phyloP scores from a whole-genome alignment of 2,888 invertebrate species.

The Teleiodes luculella region DNA sequence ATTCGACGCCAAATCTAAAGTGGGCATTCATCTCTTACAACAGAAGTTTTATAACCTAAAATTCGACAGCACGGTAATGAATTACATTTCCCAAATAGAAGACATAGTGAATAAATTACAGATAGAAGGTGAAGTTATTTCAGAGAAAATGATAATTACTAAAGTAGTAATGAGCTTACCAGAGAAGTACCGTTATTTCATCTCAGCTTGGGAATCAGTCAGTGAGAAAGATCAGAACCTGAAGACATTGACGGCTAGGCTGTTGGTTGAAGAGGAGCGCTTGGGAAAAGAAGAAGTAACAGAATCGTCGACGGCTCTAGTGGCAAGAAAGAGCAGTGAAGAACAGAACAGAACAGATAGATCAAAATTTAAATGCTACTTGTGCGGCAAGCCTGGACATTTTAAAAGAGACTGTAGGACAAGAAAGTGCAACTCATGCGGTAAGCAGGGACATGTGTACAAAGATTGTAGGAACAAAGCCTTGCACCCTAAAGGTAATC shows the following conservation, averaged over 20 bases:
- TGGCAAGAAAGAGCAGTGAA: neutral
- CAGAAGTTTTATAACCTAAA: neutral
- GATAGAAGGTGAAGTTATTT: neutral
- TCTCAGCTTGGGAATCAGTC: neutral
- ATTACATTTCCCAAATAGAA: neutral
- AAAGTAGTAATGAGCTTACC: neutral
- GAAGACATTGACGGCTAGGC: neutral
- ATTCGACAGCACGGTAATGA: neutral
- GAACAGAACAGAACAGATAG: neutral
- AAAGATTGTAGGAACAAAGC: neutral
- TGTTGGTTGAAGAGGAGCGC: neutral
- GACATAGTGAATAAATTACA: neutral
- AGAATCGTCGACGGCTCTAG: no score
- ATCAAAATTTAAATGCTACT: neutral
- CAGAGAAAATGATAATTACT: neutral
- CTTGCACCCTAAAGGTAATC: neutral
- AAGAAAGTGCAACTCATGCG: neutral
- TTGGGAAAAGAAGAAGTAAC: neutral
- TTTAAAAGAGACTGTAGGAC: neutral
- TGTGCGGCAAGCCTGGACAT: neutral
- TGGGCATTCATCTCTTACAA: neutral
- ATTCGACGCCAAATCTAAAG: neutral
- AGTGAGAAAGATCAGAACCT: neutral
- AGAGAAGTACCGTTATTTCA: neutral
- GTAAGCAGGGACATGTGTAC: neutral